phyloP scores from a whole-genome alignment of 2,888 invertebrate genomes.

The Auanema sp. region DNA sequence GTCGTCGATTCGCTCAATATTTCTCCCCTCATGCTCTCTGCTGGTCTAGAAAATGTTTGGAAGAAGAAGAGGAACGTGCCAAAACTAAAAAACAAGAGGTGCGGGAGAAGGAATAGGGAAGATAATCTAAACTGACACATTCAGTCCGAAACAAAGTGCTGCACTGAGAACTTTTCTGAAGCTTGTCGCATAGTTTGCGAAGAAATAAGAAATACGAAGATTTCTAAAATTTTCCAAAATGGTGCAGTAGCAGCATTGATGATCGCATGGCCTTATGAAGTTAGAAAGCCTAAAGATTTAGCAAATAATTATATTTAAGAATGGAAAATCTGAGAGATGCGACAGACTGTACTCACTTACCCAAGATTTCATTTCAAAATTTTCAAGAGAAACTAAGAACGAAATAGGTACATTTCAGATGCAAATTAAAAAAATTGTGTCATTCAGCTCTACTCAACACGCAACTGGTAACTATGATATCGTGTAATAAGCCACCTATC shows the following conservation, averaged over 20 bases:
- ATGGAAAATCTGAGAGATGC: slow-evolving; percentile 29
- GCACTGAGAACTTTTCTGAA: slow-evolving; percentile 24
- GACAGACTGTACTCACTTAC: slow-evolving; percentile 26
- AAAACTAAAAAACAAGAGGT: not conserved
- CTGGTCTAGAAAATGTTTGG: slow-evolving; percentile 38
- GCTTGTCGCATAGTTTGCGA: slow-evolving; percentile 32
- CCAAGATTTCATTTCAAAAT: slow-evolving; percentile 23
- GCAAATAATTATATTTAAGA: slow-evolving; percentile 1
- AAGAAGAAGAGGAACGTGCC: slow-evolving; percentile 24
- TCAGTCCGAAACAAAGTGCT: slow-evolving; percentile 12
- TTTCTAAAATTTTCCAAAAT: slow-evolving; percentile 33
- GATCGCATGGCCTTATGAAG: slow-evolving; percentile 41
- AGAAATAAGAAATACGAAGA: slow-evolving; percentile 33
- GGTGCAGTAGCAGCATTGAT: slow-evolving; percentile 44
- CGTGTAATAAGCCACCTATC: slow-evolving; percentile 33
- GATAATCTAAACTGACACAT: not conserved
- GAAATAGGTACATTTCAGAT: slow-evolving; percentile 34
- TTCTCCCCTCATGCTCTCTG: slow-evolving; percentile 43
- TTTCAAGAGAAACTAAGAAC: slow-evolving; percentile 40
- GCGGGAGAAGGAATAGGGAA: not conserved
- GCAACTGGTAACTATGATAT: slow-evolving; percentile 32
- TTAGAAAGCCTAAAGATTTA: not conserved
- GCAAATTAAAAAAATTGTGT: not conserved
- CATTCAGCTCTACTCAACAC: slow-evolving; percentile 31
- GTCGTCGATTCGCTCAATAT: slow-evolving; percentile 41